phyloP scores from a whole-genome alignment of 1,140 invertebrate species.

The Atopsyche davidsoni region DNA sequence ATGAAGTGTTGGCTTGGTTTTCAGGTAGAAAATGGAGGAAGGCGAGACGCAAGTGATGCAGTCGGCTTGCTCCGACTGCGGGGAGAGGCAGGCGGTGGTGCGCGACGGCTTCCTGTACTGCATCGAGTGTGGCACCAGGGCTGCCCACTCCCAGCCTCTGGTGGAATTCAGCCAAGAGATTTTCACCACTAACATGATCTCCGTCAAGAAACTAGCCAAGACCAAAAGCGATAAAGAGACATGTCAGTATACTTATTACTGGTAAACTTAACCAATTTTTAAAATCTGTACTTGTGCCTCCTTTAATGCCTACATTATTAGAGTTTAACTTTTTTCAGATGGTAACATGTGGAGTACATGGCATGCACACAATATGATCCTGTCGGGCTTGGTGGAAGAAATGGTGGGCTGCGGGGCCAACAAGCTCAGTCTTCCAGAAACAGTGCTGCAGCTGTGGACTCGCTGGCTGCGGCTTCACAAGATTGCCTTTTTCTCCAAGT shows the following conservation, averaged over 20 bases:
- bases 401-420: conserved; percentile 31
- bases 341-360: conserved; percentile 52
- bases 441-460: conserved; percentile 9
- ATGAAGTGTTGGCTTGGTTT: too few species aligned
- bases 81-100: conserved; percentile 41
- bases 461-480: conserved; percentile 41
- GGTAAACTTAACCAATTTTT: conserved; percentile 9
- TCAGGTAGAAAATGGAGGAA: conserved; percentile 12
- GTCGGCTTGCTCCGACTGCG: conserved; percentile 41
- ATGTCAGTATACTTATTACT: conserved; percentile 8
- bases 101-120: conserved; percentile 53
- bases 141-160: conserved; percentile 34
- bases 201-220: conserved; percentile 1
- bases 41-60: conserved; percentile 4
- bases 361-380: conserved; percentile 61
- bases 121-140: conserved; percentile 43
- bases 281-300: too few species aligned
- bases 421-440: background rate
- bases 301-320: too few species aligned
- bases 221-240: conserved; percentile 20
- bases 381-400: conserved; percentile 56
- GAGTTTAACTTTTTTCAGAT: conserved; percentile 24
- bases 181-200: background rate
- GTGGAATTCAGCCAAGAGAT: conserved; percentile 15
- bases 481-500: conserved; percentile 52